Evolutionary conservation across 1,140 invertebrate genomes (phyloP), one percentile per base, ranked within the genome.

Genomic region (Popillia japonica): DNA sequence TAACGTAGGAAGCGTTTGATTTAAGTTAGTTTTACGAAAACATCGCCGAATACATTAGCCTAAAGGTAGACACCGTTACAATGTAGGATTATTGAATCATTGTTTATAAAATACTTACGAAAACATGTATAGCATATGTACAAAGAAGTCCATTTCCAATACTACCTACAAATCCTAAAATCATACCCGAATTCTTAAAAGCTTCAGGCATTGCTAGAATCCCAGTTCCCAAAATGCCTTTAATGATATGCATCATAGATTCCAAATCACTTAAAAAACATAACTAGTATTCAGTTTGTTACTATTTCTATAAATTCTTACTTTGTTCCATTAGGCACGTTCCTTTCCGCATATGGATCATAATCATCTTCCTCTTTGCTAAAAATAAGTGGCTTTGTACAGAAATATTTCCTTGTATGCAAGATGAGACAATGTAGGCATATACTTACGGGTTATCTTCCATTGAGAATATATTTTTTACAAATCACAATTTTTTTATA

Each of bases 161-260:
- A 0, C 90, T 89, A 7, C 88, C 88, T 0, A 90, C 82, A 4
- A 87, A 79, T 6, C 90, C 90, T 75, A 91, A 89, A 76, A 89
- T 84, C 78, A 92, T 87, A 22, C 93, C 93, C 10, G 91, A 88
- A 82, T 93, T 89, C 44, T 88, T 88, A 78, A 93, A 90, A 10
- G 92, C 92, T 79, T 90, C 87, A 20, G 92, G 92, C 90, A 94
- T 92, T 8, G 92, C 93, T 77, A 93, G 84, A 75, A 93, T 91
- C 10, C 92, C 92, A 0, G 92, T 93, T 3, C 92, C 92, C 76
- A 93, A 87, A 80, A 92, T 92, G 44, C 89, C 90, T 84, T 92
- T 92, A 42, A 92, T 80, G 6, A 92, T 82, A 83, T 92, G 91
- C 42, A 91, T 87, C 61, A 91, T 86, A 0, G 91, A 91, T 78